A percentile compares a stretch with the other conserved stretches of the same genome.
phyloP scores from a whole-genome alignment of 1,140 invertebrate species.

The Eupristina koningsbergeri region DNA sequence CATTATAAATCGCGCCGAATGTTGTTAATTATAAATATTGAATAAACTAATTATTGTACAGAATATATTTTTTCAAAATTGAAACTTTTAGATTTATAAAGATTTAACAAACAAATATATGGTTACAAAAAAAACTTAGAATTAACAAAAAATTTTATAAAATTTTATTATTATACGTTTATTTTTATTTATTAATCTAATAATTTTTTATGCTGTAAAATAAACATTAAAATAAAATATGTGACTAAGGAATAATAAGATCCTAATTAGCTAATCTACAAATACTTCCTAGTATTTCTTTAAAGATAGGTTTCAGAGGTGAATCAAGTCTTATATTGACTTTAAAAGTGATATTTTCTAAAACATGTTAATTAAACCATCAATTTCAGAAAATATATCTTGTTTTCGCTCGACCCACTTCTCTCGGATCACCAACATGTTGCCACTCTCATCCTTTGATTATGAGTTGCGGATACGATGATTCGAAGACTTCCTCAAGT shows the following conservation, averaged over 20 bases:
- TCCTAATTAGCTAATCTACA: not conserved
- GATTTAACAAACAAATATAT: too few relatives aligned
- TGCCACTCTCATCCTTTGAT: not conserved
- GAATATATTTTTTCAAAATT: too few relatives aligned
- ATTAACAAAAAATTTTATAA: too few relatives aligned
- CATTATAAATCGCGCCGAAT: too few relatives aligned
- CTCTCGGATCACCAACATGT: not conserved
- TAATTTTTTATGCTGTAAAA: too few relatives aligned
- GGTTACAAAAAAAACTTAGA: too few relatives aligned
- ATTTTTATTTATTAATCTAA: too few relatives aligned
- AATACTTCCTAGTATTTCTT: not conserved
- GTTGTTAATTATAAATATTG: too few relatives aligned
- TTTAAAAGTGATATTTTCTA: not conserved
- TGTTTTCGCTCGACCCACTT: conserved; percentile 60
- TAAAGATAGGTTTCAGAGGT: not conserved
- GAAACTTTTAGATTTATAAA: too few relatives aligned
- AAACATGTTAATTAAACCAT: not conserved
- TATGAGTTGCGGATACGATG: not conserved
- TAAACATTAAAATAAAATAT: too few relatives aligned
- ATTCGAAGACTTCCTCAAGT: conserved; percentile 18
- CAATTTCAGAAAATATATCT: not conserved
- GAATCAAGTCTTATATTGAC: not conserved
- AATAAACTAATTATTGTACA: too few relatives aligned
- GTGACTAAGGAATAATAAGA: not conserved
- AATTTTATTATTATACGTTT: too few relatives aligned